These are phyloP conservation scores for Schizothorax lantsangensis DNA, from an alignment of 2,797 vertebrate species.

Conservation along the genomic window DNA sequence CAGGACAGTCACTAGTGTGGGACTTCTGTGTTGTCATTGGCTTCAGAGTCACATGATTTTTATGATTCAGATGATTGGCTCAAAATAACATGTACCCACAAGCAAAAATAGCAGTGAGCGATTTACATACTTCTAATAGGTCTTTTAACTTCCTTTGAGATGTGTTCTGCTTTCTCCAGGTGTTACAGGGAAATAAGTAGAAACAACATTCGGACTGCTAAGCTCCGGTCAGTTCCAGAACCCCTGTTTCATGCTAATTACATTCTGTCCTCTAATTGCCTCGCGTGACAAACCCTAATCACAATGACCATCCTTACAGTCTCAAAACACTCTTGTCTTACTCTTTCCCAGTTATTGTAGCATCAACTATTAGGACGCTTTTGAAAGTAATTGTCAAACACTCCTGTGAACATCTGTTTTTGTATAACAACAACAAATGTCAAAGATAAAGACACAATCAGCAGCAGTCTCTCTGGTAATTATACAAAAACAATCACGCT, in stretches of 20 bases:
- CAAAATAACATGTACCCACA: neutral
- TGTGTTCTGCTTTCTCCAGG: neutral
- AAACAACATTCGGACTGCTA: neutral
- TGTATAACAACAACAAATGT: slow-evolving; percentile 12
- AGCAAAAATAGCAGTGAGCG: neutral
- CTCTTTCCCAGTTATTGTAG: neutral
- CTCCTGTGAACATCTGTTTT: slow-evolving; percentile 36
- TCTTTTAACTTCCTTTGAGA: neutral
- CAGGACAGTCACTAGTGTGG: neutral
- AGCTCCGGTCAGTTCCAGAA: neutral
- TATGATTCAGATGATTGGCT: neutral
- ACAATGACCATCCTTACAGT: neutral
- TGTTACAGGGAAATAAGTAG: neutral
- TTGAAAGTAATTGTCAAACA: slow-evolving; percentile 22
- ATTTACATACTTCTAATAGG: neutral
- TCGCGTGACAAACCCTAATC: neutral
- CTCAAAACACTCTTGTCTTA: neutral
- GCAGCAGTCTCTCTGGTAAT: slow-evolving; percentile 4
- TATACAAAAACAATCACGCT: slow-evolving; percentile 29
- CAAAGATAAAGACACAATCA: slow-evolving; percentile 46
- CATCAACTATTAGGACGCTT: slow-evolving; percentile 7
- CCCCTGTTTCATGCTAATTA: neutral
- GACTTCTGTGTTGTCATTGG: neutral
- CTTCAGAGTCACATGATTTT: neutral
- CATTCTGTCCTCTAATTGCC: neutral